A percentile compares a stretch with the other conserved stretches of the same genome.
These are phyloP conservation scores for Cochlearius cochlearius DNA, from an alignment of 2,113 vertebrate species.

Conservation along the genomic window DNA sequence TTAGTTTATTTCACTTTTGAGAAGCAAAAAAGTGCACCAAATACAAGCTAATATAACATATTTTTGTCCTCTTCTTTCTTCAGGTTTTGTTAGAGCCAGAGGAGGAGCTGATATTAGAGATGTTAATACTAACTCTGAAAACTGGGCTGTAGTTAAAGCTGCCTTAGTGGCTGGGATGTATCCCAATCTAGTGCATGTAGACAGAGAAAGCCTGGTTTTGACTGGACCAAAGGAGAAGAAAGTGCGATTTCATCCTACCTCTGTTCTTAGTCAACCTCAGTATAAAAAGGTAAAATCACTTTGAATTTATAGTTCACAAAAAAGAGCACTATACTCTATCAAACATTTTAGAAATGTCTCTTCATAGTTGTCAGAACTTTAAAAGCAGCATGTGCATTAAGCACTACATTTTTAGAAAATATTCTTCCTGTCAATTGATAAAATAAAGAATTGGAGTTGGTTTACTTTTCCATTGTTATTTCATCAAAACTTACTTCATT, in stretches of 20 bases:
- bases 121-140: constrained; percentile 93
- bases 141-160: constrained; percentile 96
- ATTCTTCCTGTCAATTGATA: background rate
- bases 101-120: constrained; percentile 90
- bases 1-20: background rate
- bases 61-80: background rate
- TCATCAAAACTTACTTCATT: background rate
- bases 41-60: background rate
- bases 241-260: constrained; percentile 89
- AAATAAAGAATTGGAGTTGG: background rate
- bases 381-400: background rate
- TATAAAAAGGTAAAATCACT: constrained; percentile 83
- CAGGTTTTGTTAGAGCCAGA: constrained; percentile 91
- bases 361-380: background rate
- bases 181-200: constrained; percentile 87
- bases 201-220: constrained; percentile 76
- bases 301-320: background rate
- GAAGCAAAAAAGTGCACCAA: background rate
- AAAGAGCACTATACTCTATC: background rate
- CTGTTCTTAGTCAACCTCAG: constrained; percentile 84
- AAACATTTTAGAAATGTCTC: background rate
- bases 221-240: constrained; percentile 84
- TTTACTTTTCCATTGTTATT: background rate
- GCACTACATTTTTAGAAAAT: background rate
- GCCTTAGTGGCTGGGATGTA: constrained; percentile 94